Percentiles rank a stretch among this genome's conserved stretches.
Evolutionary conservation across 2,113 vertebrate species (phyloP).

Genomic region (Caretta caretta): DNA sequence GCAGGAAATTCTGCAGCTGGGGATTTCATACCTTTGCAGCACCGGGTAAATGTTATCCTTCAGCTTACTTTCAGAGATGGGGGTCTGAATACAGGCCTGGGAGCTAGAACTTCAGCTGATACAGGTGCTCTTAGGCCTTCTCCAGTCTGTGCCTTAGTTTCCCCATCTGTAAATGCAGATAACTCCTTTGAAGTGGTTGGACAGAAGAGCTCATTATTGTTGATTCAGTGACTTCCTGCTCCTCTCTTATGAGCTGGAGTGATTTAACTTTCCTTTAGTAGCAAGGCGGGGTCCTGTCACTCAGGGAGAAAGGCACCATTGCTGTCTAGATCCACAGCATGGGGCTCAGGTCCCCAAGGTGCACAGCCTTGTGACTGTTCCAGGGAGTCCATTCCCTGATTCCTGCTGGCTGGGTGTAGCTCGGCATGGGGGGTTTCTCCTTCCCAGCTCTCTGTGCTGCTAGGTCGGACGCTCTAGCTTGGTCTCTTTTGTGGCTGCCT

Average conservation of each 20-base stretch:
- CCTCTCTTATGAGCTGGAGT: neutral
- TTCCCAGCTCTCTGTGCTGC: neutral
- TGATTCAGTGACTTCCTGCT: neutral
- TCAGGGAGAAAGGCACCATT: no score
- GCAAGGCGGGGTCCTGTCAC: neutral
- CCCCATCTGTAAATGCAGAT: neutral
- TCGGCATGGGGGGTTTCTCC: neutral
- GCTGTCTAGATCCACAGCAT: neutral
- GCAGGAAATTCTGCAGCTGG: neutral
- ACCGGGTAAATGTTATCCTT: neutral
- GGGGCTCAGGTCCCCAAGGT: no score
- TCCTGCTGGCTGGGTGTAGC: neutral
- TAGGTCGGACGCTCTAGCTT: neutral
- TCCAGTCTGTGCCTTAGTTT: neutral
- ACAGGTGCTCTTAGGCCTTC: neutral
- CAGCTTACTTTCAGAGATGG: neutral
- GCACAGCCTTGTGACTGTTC: neutral
- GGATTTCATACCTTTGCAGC: constrained; percentile 10
- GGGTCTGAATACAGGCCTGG: neutral
- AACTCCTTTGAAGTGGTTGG: neutral
- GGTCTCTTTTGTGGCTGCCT: neutral
- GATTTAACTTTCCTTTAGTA: neutral
- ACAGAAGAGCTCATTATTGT: neutral
- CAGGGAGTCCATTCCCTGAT: neutral
- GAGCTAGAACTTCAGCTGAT: neutral